These are phyloP conservation scores for Xiphophorus hellerii DNA, from an alignment of 2,113 vertebrate genomes.

Conservation along the genomic window DNA sequence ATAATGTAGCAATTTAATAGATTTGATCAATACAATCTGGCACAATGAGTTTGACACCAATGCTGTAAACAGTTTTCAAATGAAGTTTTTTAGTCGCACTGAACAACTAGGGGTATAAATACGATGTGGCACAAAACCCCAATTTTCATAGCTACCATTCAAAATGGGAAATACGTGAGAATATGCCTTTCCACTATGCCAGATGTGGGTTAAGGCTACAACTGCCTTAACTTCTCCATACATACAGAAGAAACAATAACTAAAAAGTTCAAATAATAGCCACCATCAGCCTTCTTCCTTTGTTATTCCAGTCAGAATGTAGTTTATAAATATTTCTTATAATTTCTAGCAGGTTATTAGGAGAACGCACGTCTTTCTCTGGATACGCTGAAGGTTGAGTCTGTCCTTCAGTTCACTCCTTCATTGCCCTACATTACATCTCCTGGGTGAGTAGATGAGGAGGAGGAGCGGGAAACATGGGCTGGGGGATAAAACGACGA, in stretches of 20 bases:
- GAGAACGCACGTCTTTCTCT: slow-evolving; percentile 2
- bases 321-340: background rate
- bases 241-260: too few relatives aligned
- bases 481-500: slow-evolving; percentile 1
- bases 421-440: slow-evolving; percentile 43
- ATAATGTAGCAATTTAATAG: too few relatives aligned
- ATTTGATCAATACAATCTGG: too few relatives aligned
- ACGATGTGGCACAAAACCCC: background rate
- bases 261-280: background rate
- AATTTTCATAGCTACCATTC: too few relatives aligned
- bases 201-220: too few relatives aligned
- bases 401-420: slow-evolving; percentile 51
- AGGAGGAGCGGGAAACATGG: slow-evolving; percentile 10
- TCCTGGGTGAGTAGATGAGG: slow-evolving; percentile 35
- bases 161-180: too few relatives aligned
- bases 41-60: too few relatives aligned
- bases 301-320: background rate
- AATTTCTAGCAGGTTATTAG: background rate
- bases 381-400: slow-evolving; percentile 28
- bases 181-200: too few relatives aligned
- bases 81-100: too few relatives aligned
- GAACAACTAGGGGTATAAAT: too few relatives aligned
- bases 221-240: background rate
- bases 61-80: too few relatives aligned
- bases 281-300: background rate